Evolutionary conservation across 2,797 vertebrate genomes (phyloP), one percentile per base, ranked within the genome.

Genomic region (Micrastur ruficollis): DNA sequence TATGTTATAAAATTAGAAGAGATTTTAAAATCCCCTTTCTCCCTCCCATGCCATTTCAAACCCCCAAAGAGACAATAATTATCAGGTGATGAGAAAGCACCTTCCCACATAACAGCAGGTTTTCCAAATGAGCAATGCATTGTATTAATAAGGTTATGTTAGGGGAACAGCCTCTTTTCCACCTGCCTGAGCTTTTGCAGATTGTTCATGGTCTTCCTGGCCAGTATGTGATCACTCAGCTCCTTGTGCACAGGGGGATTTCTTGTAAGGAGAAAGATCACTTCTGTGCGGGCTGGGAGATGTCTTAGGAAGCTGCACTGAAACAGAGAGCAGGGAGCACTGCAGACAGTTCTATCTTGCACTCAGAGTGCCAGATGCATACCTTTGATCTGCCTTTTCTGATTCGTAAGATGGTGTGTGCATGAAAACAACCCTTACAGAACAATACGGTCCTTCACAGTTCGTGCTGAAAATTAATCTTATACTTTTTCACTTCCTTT

Each of bases 101-200:
- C 88, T 97, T 86, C 96, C 94, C 87, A 91, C 95, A 15, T 89
- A 90, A 82, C 74, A 93, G 70, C 89, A 93, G 92, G 70, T 38
- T 95, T 96, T 84, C 78, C 92, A 76, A 32, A 52, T 42, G 74
- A 93, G 63, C 47, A 10, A 31, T 73, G 59, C 25, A 11, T 49
- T 66, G 73, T 55, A 27, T 70, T 89, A 73, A 76, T 89, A 73
- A 85, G 92, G 72, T 85, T 87, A 36, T 91, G 74, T 61, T 89
- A 92, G 59, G 49, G 59, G 29, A 94, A 32, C 59, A 85, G 56
- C n/a, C n/a, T 73, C 29, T 84, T 47, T 85, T 71, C 36, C 70
- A 68, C 53, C 42, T 93, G 66, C 81, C 34, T 76, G 59, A 84
- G 42, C 49, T 81, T 72, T 59, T 86, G 52, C 27, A 73, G 63